These are phyloP conservation scores for Esperia sulphurella DNA, from an alignment of 2,888 invertebrate species.

Conservation along the genomic window DNA sequence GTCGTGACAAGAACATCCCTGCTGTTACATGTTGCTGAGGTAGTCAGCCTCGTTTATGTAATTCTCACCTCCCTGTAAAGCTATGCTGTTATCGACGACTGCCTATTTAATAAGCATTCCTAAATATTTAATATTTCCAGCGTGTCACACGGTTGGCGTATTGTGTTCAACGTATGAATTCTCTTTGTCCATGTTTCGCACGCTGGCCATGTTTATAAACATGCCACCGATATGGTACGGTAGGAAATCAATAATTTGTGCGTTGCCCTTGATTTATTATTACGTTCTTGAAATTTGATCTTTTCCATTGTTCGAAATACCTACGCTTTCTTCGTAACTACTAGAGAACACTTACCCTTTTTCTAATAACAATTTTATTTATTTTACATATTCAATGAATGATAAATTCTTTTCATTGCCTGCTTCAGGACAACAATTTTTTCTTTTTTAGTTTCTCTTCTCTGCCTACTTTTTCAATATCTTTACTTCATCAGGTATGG, in stretches of 20 bases:
- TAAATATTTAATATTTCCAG: background rate
- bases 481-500: too few species aligned
- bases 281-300: background rate
- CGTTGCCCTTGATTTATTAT: background rate
- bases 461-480: too few species aligned
- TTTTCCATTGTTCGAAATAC: background rate
- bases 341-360: too few species aligned
- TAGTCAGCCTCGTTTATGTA: too few species aligned
- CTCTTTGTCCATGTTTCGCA: background rate
- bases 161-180: background rate
- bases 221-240: background rate
- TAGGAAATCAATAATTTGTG: background rate
- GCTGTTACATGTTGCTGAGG: too few species aligned
- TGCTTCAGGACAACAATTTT: too few species aligned
- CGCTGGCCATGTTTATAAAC: background rate
- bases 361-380: too few species aligned
- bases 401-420: too few species aligned
- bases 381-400: too few species aligned
- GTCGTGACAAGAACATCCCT: too few species aligned
- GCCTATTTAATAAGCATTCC: background rate
- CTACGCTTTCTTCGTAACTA: background rate
- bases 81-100: background rate
- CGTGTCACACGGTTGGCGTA: background rate
- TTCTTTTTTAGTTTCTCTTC: too few species aligned
- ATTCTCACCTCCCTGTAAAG: too few species aligned